These are phyloP conservation scores for Manis crassicaudata DNA, from an alignment of 2,797 vertebrate species.

Conservation along the genomic window DNA sequence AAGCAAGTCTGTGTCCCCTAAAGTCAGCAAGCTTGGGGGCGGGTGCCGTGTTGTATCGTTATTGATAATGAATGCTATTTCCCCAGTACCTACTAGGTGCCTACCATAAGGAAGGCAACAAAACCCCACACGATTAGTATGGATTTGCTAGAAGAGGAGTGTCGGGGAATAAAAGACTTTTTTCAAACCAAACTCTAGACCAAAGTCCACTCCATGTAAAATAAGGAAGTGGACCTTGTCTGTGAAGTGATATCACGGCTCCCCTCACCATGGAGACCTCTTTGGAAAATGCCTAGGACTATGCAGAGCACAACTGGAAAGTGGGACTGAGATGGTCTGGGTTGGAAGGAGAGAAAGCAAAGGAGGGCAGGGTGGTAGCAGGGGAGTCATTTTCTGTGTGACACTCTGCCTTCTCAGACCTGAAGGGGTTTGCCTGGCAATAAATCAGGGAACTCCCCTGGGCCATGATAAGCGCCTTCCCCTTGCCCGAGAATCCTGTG, in stretches of 20 bases:
- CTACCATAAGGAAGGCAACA: neutral
- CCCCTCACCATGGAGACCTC: neutral
- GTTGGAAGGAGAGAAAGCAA: neutral
- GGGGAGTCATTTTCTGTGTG: neutral
- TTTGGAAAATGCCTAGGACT: neutral
- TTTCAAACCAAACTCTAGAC: neutral
- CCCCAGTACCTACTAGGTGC: neutral
- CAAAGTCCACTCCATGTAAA: neutral
- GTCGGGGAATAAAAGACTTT: neutral
- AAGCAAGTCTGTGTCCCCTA: rapidly evolving
- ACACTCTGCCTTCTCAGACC: neutral
- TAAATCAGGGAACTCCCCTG: neutral
- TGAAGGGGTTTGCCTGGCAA: neutral
- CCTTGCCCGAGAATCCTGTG: neutral
- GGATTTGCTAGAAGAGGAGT: neutral
- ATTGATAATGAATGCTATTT: neutral
- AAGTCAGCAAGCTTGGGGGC: no score
- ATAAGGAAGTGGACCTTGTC: neutral
- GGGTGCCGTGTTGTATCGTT: rapidly evolving
- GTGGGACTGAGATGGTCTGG: neutral
- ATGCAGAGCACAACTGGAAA: rapidly evolving
- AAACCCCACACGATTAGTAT: no score
- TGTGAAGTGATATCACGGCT: neutral
- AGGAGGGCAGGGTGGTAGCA: no score
- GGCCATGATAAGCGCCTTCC: neutral